Evolutionary conservation across 92 coral and sea anemone genomes (phyloP), one percentile per base, ranked within the genome.

Genomic region (Parazoanthus darwini): DNA sequence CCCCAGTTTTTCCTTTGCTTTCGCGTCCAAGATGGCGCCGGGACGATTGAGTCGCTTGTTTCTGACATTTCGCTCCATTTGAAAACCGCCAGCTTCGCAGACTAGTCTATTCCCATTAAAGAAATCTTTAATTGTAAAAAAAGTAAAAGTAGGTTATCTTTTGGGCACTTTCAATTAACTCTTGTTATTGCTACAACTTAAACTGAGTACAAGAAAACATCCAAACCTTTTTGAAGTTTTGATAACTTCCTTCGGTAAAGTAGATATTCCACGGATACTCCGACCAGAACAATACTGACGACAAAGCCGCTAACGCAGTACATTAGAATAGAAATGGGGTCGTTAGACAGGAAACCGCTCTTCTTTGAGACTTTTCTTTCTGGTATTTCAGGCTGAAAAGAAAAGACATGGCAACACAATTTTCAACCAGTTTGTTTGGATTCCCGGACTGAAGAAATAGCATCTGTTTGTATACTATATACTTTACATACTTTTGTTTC

Each of bases 361-460:
- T 81, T 38, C 26, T 6, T 36, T 6, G 72, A 36, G 39, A 50
- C 8, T 81, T 81, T 81, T 42, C 48, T 81, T 23, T 81, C 25
- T 42, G 85, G 85, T 59, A 81, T 7, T n/a, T 81, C 50, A 11
- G 85, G 85, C 85, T 81, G 85, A 22, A 81, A 76, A 81, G 85
- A 22, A 81, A 76, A 81, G 13, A 77, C 59, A 44, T 14, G 6
- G 6, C 58, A 23, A 18, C 11, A 48, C 23, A 48, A 33, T 33
- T 11, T 39, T 22, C 3, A 79, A 15, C 18, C 14, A 37, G 18
- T 22, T 36, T 59, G n/a, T 16, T 36, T 81, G 73, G 16, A 8
- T 33, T 16, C 63, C 14, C 25, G 42, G 50, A 38, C 16, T 2
- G 0, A 54, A 20, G 26, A 9, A 63, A 18, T 63, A 29, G 33